These are phyloP conservation scores for Mallotus villosus DNA, from an alignment of 2,797 vertebrate genomes.

Conservation along the genomic window DNA sequence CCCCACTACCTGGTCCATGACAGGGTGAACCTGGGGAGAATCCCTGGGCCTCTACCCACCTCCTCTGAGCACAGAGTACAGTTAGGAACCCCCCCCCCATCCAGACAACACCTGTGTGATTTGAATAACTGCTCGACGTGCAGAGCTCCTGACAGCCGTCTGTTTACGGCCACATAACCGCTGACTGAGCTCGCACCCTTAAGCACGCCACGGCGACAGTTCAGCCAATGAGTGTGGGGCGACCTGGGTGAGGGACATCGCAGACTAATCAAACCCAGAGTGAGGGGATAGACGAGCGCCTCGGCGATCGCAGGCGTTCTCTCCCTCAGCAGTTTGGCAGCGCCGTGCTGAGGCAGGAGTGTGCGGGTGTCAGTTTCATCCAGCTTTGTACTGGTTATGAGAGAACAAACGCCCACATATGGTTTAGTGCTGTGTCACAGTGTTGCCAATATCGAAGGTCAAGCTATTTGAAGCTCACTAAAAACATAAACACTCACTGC, in stretches of 20 bases:
- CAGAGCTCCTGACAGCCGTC: not conserved
- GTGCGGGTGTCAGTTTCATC: not conserved
- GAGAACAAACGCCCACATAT: not conserved
- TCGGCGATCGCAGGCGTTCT: not conserved
- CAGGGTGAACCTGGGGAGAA: slow-evolving; percentile 3
- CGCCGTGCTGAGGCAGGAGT: not conserved
- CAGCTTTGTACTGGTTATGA: not conserved
- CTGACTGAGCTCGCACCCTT: not conserved
- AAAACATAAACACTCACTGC: not conserved
- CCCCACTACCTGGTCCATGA: slow-evolving; percentile 15
- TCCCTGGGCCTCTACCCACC: not conserved
- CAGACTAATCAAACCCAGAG: not conserved
- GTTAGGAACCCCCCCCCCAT: not conserved
- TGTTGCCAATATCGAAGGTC: not conserved
- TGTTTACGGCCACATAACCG: not conserved
- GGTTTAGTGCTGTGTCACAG: not conserved
- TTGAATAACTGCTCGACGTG: not conserved
- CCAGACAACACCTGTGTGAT: too few species aligned
- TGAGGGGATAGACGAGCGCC: not conserved
- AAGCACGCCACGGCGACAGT: not conserved
- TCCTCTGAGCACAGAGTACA: not conserved
- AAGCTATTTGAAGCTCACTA: not conserved
- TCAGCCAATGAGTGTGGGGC: not conserved
- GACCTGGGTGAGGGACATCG: not conserved
- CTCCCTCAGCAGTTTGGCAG: slow-evolving; percentile 6